Evolutionary conservation across 2,888 invertebrate species (phyloP), one percentile per base, ranked within the genome.

Genomic region (Pinctada fucata): DNA sequence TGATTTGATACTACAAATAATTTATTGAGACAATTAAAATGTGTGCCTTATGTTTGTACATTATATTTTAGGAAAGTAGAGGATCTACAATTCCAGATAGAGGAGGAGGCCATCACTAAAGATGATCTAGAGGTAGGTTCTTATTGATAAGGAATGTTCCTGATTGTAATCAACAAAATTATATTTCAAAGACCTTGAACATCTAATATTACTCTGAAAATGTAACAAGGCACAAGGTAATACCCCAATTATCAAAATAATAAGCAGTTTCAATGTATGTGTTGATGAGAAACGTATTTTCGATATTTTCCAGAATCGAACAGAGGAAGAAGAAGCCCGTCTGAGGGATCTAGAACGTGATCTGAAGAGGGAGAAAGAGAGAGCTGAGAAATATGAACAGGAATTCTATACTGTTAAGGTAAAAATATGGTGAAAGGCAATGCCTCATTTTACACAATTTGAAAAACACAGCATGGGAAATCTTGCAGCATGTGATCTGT

Each of bases 81-180:
- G 93, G 98, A 98, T 92, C 94, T 98, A 81, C 95, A 97, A 93
- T 98, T 98, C 91, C 92, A 96, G 79, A 95, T 97, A 83, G 98
- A 98, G 93, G 98, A 99, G 92, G 97, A 97, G 86, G 95, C 96
- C 69, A 96, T 98, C 88, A 95, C 95, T 88, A 97, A 96, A 92
- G 96, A 96, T 90, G 98, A 98, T 92, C 94, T 97, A 85, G 96
- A 97, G 95, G 97, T 97, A 94, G 70, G 10, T 3, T 71, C 49
- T 71, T 50, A 31, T 50, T 71, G 4, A 10, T 51, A 5, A 5
- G 6, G 3, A 63, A 31, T 31, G 31, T 31, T 31, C 31, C 31
- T 31, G 31, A 31, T 31, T 31, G 31, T 31, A 31, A 31, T 31
- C 31, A 31, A 31, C 31, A 31, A 31, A 31, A 31, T 31, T 31